Conservation (phyloP, 2,888 invertebrate species). For the Lottia gigantea region DNA sequence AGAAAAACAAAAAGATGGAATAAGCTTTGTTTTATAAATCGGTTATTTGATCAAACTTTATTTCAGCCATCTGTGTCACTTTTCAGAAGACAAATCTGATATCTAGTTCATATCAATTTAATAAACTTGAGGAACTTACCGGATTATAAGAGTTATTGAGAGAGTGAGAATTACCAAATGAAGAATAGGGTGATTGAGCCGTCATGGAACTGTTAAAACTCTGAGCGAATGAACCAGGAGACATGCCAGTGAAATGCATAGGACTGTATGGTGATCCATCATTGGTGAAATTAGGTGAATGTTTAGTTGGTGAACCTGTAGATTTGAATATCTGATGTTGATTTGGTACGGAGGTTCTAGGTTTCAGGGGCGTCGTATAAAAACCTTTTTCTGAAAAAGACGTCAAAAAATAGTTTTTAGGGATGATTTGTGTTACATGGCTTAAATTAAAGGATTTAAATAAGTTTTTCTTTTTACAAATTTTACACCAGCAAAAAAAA, state of each 20-base stretch:
- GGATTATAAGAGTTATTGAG: constrained; percentile 36
- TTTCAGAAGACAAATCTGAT: too few species aligned
- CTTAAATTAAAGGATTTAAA: too few species aligned
- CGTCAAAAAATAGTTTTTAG: not conserved
- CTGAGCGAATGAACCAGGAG: constrained; percentile 6
- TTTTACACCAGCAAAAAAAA: too few species aligned
- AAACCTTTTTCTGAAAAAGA: constrained; percentile 51
- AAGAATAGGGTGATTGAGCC: constrained; percentile 21
- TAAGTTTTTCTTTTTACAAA: too few species aligned
- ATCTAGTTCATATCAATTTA: too few species aligned
- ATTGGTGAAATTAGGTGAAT: constrained; percentile 32
- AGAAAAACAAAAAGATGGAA: too few species aligned
- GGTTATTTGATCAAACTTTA: too few species aligned
- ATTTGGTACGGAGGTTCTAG: constrained; percentile 20
- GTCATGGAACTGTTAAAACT: constrained; percentile 13
- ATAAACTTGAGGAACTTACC: constrained; percentile 30
- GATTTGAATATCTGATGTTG: constrained; percentile 19
- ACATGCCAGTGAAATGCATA: constrained; percentile 15
- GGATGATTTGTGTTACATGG: too few species aligned
- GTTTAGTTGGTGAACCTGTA: constrained; percentile 31
- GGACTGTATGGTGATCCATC: constrained; percentile 30
- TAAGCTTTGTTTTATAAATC: too few species aligned
- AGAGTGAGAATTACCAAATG: constrained; percentile 12
- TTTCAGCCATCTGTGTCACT: too few species aligned
- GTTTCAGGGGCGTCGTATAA: constrained; percentile 42